Percentiles rank a stretch among this genome's conserved stretches.
Conservation (phyloP, 2,113 vertebrate species). For the Centrocercus urophasianus region DNA sequence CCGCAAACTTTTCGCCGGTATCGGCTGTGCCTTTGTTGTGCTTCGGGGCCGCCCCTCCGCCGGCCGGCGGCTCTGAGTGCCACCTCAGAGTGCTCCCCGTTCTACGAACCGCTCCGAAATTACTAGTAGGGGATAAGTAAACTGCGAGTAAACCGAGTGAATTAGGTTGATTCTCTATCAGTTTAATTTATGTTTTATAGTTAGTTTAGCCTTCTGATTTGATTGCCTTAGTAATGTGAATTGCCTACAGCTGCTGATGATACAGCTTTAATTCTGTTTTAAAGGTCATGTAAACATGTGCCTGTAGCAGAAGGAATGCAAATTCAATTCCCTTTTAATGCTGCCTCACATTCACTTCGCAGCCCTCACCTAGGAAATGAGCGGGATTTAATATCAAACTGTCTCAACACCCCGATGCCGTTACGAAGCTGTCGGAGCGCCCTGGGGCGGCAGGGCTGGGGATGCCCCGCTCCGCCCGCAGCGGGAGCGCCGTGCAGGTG, state of each 20-base stretch:
- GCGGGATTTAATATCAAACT: conserved; percentile 69
- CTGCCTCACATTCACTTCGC: conserved; percentile 75
- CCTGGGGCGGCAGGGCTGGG: no score
- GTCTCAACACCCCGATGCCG: conserved; percentile 55
- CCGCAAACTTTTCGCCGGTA: not conserved
- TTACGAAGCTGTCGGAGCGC: conserved; percentile 20
- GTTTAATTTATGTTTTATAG: conserved; percentile 86
- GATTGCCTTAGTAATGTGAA: conserved; percentile 85
- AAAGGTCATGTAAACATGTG: conserved; percentile 87
- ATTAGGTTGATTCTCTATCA: conserved; percentile 78
- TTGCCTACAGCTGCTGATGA: conserved; percentile 85
- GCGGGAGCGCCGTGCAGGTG: not conserved
- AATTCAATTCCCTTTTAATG: conserved; percentile 83
- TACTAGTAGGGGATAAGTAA: conserved; percentile 73
- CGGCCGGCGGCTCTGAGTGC: not conserved
- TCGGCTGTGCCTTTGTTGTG: not conserved
- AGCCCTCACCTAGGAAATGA: conserved; percentile 78
- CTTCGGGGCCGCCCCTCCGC: not conserved
- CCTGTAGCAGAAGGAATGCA: conserved; percentile 83
- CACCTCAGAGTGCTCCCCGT: not conserved
- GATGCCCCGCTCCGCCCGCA: no score
- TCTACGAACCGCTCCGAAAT: conserved; percentile 66
- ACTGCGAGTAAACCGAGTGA: conserved; percentile 80
- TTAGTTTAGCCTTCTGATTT: conserved; percentile 85
- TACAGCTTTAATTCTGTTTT: conserved; percentile 86